Base-by-base conservation (phyloP, 92 coral and sea anemone species). In the Porites cylindrica region DNA sequence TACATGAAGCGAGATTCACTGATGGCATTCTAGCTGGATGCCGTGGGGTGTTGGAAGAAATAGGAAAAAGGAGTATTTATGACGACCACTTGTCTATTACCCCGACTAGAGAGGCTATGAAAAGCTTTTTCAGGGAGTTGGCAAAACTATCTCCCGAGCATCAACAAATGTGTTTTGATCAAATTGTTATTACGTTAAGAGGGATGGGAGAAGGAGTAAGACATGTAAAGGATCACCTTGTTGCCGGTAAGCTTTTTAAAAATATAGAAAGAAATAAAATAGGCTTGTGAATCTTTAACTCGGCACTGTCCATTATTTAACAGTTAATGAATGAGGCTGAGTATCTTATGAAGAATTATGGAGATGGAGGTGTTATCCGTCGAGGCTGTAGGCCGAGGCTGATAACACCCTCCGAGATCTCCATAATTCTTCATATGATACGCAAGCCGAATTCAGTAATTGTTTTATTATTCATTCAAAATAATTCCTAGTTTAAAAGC, bases 101-200 rank as follows among this genome's bases (percentile, higher is more conserved):
- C 26, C 4, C 17, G 7, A 0, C 66, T 10, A 24, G 10, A 5
- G 38, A n/a, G 10, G 59, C 10, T 17, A 11, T 1, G 16, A 53
- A 26, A 7, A 6, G 52, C 7, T 70, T 82, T 19, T 6, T 70
- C 6, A 19, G 7, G 58, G 78, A 17, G 6, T 76, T 82, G 60
- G 61, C 86, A 12, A 70, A 47, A 6, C 70, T 82, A 0, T 32
- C 59, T 29, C 86, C 43, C 18, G 60, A 70, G n/a, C 21, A 82
- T 12, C 76, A 82, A 59, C 16, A 70, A 58, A 58, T 4, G 68
- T 82, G 86, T 69, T 82, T 82, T 58, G 58, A 82, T 10, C 5
- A 9, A 12, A 82, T 82, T 32, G 86, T 82, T 17, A 8, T 0
- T 0, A 8, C 0, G 65, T 21, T 82, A n/a, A n/a, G 43, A 4